Base-by-base conservation (phyloP, 2,113 vertebrate genomes). In the Equus quagga region DNA sequence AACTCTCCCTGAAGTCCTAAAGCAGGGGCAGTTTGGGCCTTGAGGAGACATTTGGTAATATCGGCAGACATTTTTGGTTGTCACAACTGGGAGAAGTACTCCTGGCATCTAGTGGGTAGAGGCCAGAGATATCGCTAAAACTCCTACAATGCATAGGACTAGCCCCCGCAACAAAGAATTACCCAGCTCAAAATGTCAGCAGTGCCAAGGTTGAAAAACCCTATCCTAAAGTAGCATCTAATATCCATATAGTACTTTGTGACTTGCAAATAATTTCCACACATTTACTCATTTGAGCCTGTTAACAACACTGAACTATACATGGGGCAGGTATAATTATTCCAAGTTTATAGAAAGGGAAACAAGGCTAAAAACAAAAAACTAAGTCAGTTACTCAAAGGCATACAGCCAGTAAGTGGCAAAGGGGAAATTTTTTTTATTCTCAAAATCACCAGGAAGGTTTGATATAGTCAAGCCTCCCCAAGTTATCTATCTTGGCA, bases 301-400 rank as follows among this genome's bases (percentile, higher is more conserved):
- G 54, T 36, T 13, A 54, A 64, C 23, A 69, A 69, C 19, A 36
- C 6, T 51, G 58, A 76, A 82, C 15, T 51, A 36, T 8, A 49
- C 17, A 26, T 0, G 64, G 73, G 58, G 26, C 36, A 89, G 10
- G 10, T n/a, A 69, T 51, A 79, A 94, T 51, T 33, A 62, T 26
- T 49, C 41, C n/a, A 44, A 82, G 73, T n/a, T 18, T 79, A 89
- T 6, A 67, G 81, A 81, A 69, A 89, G 36, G 26, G n/a, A 70
- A 97, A 81, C 54, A 76, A 94, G 58, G 69, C 24, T 28, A 44
- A 93, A 73, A 58, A 10, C 33, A 44, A 72, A 92, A 84, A 79
- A 51, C 11, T 13, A 67, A 51, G 3, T 58, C 28, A 92, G 17
- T 82, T 70, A 31, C 24, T 80, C 49, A 79, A 95, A 96, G 51